Conservation (phyloP, 2,888 invertebrate species). For the Cephonodes hylas region DNA sequence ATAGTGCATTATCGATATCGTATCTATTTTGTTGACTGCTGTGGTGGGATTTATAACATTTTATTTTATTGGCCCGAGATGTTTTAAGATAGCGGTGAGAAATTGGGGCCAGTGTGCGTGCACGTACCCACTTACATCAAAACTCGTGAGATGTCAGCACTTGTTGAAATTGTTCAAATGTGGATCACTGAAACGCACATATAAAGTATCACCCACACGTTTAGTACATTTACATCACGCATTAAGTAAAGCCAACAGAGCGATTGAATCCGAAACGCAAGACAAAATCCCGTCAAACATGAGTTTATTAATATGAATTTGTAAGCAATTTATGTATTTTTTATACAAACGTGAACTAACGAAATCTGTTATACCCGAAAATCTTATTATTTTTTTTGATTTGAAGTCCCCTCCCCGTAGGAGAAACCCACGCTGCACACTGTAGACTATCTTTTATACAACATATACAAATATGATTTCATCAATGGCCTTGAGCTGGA, state of each 20-base stretch:
- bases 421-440: too few relatives aligned
- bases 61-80: constrained; percentile 60
- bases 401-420: too few relatives aligned
- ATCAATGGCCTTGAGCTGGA: constrained; percentile 38
- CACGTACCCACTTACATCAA: constrained; percentile 36
- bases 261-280: background rate
- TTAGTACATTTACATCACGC: too few relatives aligned
- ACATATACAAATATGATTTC: constrained; percentile 8
- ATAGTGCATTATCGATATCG: background rate
- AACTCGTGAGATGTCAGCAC: constrained; percentile 24
- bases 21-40: constrained; percentile 25
- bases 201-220: background rate
- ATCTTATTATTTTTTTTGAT: too few relatives aligned
- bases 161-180: constrained; percentile 16
- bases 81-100: constrained; percentile 54
- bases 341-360: too few relatives aligned
- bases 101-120: constrained; percentile 54
- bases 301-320: too few relatives aligned
- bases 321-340: too few relatives aligned
- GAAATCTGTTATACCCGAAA: too few relatives aligned
- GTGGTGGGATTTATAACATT: constrained; percentile 41
- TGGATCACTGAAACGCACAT: background rate
- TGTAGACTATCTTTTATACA: too few relatives aligned
- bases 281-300: too few relatives aligned
- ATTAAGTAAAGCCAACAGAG: background rate